Evolutionary conservation across 2,113 vertebrate species (phyloP), one percentile per base, ranked within the genome.

Genomic region (Ursus arctos): DNA sequence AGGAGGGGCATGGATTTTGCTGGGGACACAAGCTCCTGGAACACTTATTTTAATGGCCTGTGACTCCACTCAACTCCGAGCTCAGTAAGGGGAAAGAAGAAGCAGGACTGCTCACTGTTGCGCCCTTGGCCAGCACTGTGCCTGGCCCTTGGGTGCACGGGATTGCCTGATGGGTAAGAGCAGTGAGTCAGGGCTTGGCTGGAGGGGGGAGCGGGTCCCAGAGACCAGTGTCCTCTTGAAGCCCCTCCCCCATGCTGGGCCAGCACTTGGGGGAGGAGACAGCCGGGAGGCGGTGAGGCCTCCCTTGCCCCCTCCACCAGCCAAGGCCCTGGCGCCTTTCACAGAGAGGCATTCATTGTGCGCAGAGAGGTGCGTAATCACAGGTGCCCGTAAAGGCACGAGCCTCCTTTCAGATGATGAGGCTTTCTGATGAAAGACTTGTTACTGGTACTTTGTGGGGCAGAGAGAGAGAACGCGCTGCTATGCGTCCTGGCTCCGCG

Each of bases 371-470:
- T 28, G 89, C 26, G 3, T 83, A 72, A 89, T 47, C 55, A 80
- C 74, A 92, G 96, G 69, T 97, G 79, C 88, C 83, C 21, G 3
- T 36, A 26, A 63, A 84, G 74, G 83, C 69, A 0, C 3, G 0
- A 31, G 65, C 53, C 16, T 95, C 77, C 43, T 82, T 53, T 84
- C 55, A 76, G 22, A 47, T 49, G 93, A 88, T 28, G 90, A 84
- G 47, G 71, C 12, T 28, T 96, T 95, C 86, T 96, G 96, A 96
- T 97, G 72, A 85, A 95, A 95, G 85, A 93, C 95, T 98, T 96
- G 94, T 91, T 98, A 7, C 26, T 76, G 72, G 85, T 91, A 79
- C 80, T 92, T 97, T 57, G 47, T 67, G 76, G 69, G 65, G 80
- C 97, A 92, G 81, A 94, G 82, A 95, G 87, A 79, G 94, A 94